phyloP scores from a whole-genome alignment of 2,113 vertebrate species.

The Pterocles burchelli region DNA sequence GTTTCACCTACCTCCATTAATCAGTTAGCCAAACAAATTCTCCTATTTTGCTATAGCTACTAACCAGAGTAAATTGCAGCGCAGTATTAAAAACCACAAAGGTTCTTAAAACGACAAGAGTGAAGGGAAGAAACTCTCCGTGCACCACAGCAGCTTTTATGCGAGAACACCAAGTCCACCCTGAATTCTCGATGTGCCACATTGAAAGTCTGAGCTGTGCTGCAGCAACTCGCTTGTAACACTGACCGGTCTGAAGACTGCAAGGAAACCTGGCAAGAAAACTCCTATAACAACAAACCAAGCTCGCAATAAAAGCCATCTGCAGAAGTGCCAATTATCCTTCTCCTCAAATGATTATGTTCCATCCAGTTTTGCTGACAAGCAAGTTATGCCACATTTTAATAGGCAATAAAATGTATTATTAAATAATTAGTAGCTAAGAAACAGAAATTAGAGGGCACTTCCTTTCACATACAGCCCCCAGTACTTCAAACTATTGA shows the following conservation, averaged over 20 bases:
- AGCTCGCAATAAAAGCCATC: conserved; percentile 76
- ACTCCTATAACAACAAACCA: conserved; percentile 42
- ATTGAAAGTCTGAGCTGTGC: neutral
- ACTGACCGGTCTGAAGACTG: conserved; percentile 36
- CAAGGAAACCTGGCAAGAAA: conserved; percentile 62
- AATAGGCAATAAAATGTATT: conserved; percentile 85
- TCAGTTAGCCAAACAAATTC: conserved; percentile 72
- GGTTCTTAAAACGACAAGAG: conserved; percentile 22
- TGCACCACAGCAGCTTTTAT: conserved; percentile 17
- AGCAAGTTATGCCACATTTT: conserved; percentile 82
- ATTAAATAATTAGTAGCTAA: conserved; percentile 87
- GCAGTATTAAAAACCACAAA: conserved; percentile 19
- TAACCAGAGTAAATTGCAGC: conserved; percentile 49
- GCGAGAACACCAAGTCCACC: conserved; percentile 8
- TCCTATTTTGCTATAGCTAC: conserved; percentile 59
- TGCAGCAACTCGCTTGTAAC: neutral
- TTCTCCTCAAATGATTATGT: conserved; percentile 75
- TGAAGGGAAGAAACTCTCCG: neutral
- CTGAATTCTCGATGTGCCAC: neutral
- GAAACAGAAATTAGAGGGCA: conserved; percentile 80
- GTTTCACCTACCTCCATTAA: conserved; percentile 71
- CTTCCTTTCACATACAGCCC: conserved; percentile 73
- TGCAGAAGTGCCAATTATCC: conserved; percentile 79
- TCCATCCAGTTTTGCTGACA: conserved; percentile 83
- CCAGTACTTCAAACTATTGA: conserved; percentile 74